Conservation (phyloP, 2,797 vertebrate species). For the Esox lucius region DNA sequence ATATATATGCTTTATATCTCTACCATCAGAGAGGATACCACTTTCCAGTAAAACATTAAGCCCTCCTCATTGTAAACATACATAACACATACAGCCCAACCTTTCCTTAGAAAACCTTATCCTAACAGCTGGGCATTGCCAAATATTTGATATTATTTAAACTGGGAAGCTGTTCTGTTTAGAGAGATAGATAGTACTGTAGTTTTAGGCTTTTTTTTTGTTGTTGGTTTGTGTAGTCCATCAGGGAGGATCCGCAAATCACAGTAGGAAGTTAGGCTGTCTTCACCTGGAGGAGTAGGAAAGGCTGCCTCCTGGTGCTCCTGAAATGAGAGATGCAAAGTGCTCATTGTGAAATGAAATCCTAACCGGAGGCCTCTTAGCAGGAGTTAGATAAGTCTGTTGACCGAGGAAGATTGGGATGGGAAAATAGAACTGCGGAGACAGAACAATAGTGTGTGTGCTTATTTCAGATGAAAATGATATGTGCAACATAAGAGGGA, state of each 20-base stretch:
- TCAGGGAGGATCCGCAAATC: slow-evolving; percentile 69
- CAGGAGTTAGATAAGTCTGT: slow-evolving; percentile 47
- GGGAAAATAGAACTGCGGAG: slow-evolving; percentile 23
- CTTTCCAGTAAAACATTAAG: not conserved
- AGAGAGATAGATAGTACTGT: slow-evolving; percentile 19
- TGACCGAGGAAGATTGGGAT: slow-evolving; percentile 38
- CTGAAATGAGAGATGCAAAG: slow-evolving; percentile 62
- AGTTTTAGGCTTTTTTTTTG: slow-evolving; percentile 21
- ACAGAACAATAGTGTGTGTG: not conserved
- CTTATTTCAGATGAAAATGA: not conserved
- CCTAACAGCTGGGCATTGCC: not conserved
- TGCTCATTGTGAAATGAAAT: slow-evolving; percentile 57
- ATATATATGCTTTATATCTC: not conserved
- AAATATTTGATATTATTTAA: not conserved
- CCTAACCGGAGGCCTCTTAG: slow-evolving; percentile 46
- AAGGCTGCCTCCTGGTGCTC: slow-evolving; percentile 58
- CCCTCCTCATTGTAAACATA: not conserved
- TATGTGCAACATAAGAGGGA: slow-evolving; percentile 21
- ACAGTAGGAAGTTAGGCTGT: slow-evolving; percentile 45
- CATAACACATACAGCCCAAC: not conserved
- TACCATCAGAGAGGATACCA: not conserved
- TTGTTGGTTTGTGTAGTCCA: slow-evolving; percentile 59
- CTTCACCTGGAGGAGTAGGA: slow-evolving; percentile 35
- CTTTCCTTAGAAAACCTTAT: not conserved
- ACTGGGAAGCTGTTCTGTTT: not conserved